Base-by-base conservation (phyloP, 2,888 invertebrate genomes). In the Acronicta alni region DNA sequence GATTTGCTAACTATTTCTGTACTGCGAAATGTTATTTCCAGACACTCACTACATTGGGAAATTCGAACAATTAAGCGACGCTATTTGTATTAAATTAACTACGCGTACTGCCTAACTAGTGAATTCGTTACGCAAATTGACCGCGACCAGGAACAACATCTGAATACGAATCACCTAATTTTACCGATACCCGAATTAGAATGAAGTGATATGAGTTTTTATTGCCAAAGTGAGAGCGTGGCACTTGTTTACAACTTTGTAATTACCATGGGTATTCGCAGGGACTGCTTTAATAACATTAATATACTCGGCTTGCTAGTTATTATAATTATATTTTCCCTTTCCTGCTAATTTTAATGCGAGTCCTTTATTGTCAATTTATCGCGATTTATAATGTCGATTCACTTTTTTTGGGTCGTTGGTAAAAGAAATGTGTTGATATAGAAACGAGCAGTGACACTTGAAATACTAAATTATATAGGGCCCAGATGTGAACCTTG, bases 61-160 rank as follows among this genome's bases (percentile, higher is more conserved):
- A 38, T 23, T 57, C 39, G 30, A 47, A 57, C 47, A 79, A 77
- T 81, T 82, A 82, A 79, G 73, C 78, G 77, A 71, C 68, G 68
- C 73, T 81, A 78, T 83, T 85, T 83, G 77, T 85, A 84, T 85
- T 83, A 80, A 84, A 85, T 88, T 85, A 86, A 80, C 82, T 72
- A 67, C 71, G 75, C 64, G 46, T 48, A 32, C 74, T 57, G 79
- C 77, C 83, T 85, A 83, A 84, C 81, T 82, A 84, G 81, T 77
- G 80, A 81, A 84, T 84, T 83, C 77, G 79, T 79, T 72, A 83
- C 74, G 79, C 82, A 82, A 89, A 89, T 88, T 88, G 86, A 83
- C 84, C 80, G 72, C 82, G 77, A 77, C 79, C 71, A 61, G 80
- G 80, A 81, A 85, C 85, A 80, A 75, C 79, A 75, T 80, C 84